phyloP scores from a whole-genome alignment of 2,113 vertebrate species.

The Suricata suricatta region DNA sequence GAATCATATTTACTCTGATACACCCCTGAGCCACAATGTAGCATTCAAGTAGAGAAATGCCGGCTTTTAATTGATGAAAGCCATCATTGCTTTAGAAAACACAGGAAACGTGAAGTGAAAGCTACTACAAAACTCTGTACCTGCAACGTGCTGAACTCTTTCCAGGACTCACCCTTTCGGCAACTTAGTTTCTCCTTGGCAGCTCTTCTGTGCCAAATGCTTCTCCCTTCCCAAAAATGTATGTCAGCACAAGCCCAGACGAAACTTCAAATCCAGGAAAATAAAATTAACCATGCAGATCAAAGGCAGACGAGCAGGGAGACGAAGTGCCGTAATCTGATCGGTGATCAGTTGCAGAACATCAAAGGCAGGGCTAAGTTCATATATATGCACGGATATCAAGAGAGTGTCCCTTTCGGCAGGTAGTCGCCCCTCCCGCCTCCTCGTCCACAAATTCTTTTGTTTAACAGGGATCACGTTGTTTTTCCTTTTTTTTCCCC shows the following conservation, averaged over 20 bases:
- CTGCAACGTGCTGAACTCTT: conserved; percentile 79
- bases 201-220: conserved; percentile 80
- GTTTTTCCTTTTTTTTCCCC: background rate
- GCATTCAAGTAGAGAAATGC: background rate
- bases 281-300: conserved; percentile 90
- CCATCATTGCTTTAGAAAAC: background rate
- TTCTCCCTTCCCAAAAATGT: conserved; percentile 79
- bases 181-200: conserved; percentile 77
- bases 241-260: conserved; percentile 87
- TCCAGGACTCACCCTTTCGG: conserved; percentile 75
- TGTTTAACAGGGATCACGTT: conserved; percentile 74
- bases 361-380: conserved; percentile 89
- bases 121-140: conserved; percentile 73
- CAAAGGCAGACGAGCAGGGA: conserved; percentile 91
- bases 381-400: background rate
- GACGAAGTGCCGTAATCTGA: conserved; percentile 94
- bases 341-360: conserved; percentile 90
- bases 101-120: conserved; percentile 8
- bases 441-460: conserved; percentile 70
- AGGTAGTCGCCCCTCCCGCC: conserved; percentile 78
- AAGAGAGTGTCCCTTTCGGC: conserved; percentile 79
- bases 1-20: background rate
- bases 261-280: conserved; percentile 88
- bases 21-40: background rate
- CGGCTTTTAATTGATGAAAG: background rate